Evolutionary conservation across 2,888 invertebrate species (phyloP), one percentile per base, ranked within the genome.

Genomic region (Ypsolopha scabrella): DNA sequence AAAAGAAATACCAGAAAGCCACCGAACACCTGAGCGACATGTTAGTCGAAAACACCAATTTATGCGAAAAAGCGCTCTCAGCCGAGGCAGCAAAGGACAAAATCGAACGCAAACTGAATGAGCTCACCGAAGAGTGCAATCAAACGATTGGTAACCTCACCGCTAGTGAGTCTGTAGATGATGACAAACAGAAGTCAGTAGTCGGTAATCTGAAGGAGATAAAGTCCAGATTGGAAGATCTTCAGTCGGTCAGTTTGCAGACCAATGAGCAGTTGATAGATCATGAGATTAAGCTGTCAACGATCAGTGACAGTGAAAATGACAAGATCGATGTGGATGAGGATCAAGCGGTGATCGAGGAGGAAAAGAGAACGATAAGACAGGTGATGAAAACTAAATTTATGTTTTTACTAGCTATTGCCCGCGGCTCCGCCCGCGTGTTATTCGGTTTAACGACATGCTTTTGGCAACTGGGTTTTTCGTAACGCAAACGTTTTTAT

Each of bases 71-170:
- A 41, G 88, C 91, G 0, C 87, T 92, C 13, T 74, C 92, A 13
- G 88, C 92, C 0, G 93, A 94, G 68, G 87, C 88, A 1, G 88
- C 91, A 0, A 90, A 92, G 58, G 94, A 94, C 55, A 88, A 88
- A 60, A 80, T 93, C 0, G 89, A 89, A 54, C 65, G 85, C 0
- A 90, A 91, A 64, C 68, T 90, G 0, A 70, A 80, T 0, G 89
- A 89, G 54, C 67, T 94, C 11, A 88, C 90, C 0, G 80, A 88
- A 50, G 87, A 90, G 36, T 90, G 88, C 57, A 87, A 89, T 57
- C 77, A 86, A 14, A 88, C 90, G 0, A 81, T 92, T 46, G 82
- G 87, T 35, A 87, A 85, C 47, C 70, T 90, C n/a, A 87, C 88
- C 6, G 78, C 82, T 34, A 67, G 75, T 48, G 69, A 76, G 6